A percentile compares a stretch with the other conserved stretches of the same genome.
Conservation (phyloP, 2,888 invertebrate species). For the Oscheius sp. region DNA sequence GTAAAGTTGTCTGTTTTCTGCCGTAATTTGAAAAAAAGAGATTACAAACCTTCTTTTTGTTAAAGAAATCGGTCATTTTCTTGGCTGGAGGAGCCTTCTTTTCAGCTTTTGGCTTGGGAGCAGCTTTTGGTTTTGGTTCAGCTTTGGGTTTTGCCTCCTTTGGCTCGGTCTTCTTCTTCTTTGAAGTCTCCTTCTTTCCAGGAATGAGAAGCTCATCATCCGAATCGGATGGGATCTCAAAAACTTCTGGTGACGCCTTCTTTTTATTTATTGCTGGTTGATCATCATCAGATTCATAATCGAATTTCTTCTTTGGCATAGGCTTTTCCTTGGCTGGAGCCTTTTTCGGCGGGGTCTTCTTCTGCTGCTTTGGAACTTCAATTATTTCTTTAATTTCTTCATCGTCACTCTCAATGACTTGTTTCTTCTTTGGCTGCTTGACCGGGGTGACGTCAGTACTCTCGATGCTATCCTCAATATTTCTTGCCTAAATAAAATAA, state of each 20-base stretch:
- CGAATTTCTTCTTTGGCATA: background rate
- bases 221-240: slow-evolving; percentile 6
- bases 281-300: slow-evolving; percentile 33
- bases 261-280: slow-evolving; percentile 36
- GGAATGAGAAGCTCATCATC: slow-evolving; percentile 22
- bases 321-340: slow-evolving; percentile 28
- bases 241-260: slow-evolving; percentile 12
- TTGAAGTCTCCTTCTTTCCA: slow-evolving; percentile 26
- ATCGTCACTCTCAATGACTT: background rate
- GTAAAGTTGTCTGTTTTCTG: background rate
- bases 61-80: slow-evolving; percentile 31
- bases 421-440: background rate
- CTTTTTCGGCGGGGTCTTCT: background rate
- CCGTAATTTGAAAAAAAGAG: background rate
- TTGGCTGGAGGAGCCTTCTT: slow-evolving; percentile 8
- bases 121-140: slow-evolving; percentile 29
- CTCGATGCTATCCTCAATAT: background rate
- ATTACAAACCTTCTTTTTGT: slow-evolving; percentile 7
- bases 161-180: slow-evolving; percentile 7
- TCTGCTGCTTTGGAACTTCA: background rate
- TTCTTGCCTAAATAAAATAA: background rate
- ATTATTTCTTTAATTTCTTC: background rate
- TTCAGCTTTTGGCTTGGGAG: slow-evolving; percentile 4
- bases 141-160: background rate
- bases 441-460: background rate